phyloP scores from a whole-genome alignment of 2,888 invertebrate species.

The Scotopteryx bipunctaria region DNA sequence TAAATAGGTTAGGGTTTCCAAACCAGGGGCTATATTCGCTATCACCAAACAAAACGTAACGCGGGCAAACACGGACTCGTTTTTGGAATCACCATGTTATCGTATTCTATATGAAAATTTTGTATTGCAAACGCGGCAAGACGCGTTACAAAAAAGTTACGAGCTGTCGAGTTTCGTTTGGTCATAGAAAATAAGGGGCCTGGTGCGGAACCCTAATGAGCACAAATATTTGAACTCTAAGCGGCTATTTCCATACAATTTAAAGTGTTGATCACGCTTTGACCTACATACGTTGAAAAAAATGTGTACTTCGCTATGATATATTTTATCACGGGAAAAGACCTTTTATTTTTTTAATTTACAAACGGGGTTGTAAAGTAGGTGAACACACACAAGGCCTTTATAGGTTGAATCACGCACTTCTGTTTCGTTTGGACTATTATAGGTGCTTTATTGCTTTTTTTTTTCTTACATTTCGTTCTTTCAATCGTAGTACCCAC shows the following conservation, averaged over 20 bases:
- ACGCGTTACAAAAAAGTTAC: too few species aligned
- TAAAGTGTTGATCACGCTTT: slow-evolving; percentile 13
- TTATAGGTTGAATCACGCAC: slow-evolving; percentile 34
- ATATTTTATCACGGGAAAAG: slow-evolving; percentile 41
- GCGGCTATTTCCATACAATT: slow-evolving; percentile 5
- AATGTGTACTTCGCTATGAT: slow-evolving; percentile 30
- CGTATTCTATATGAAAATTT: too few species aligned
- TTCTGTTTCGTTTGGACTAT: slow-evolving; percentile 26
- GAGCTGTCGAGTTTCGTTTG: too few species aligned
- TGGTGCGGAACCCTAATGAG: neutral
- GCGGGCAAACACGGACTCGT: too few species aligned
- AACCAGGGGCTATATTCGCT: too few species aligned
- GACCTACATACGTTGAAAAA: slow-evolving; percentile 21
- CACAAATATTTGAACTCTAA: neutral
- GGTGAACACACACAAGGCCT: slow-evolving; percentile 24
- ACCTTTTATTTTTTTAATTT: slow-evolving; percentile 36
- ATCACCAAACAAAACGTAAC: too few species aligned
- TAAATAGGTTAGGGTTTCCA: too few species aligned
- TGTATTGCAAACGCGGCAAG: too few species aligned
- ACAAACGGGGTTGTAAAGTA: slow-evolving; percentile 37
- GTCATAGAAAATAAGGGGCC: too few species aligned
- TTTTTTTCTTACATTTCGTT: slow-evolving; percentile 6
- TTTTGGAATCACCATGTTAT: too few species aligned
- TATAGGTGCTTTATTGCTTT: slow-evolving; percentile 11
- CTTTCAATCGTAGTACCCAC: too few species aligned